phyloP scores from a whole-genome alignment of 2,113 vertebrate species.

The Nibea albiflora region DNA sequence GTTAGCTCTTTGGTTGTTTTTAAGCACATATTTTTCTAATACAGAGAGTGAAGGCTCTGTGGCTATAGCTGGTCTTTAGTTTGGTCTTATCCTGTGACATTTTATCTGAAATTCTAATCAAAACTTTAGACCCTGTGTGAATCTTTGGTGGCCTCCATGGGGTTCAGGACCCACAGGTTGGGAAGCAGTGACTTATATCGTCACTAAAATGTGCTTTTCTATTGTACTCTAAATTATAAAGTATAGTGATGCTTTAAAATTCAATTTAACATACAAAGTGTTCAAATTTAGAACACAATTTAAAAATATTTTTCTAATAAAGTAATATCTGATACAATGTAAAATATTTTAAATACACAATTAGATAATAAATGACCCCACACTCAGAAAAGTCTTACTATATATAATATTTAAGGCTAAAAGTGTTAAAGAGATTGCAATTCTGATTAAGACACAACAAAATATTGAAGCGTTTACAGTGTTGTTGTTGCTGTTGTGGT shows the following conservation, averaged over 20 bases:
- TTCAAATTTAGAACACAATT: background rate
- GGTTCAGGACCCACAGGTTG: too few relatives aligned
- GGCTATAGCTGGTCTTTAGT: too few relatives aligned
- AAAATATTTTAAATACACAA: background rate
- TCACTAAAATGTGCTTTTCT: background rate
- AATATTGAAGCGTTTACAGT: background rate
- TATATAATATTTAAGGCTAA: background rate
- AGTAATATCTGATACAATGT: background rate
- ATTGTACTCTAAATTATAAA: background rate
- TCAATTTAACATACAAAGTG: background rate
- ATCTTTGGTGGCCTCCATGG: too few relatives aligned
- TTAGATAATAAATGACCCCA: background rate
- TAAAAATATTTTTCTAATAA: too few relatives aligned
- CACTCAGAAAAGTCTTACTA: background rate
- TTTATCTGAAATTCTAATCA: too few relatives aligned
- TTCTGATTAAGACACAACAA: slow-evolving; percentile 2
- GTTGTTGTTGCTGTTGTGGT: background rate
- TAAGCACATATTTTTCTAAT: too few relatives aligned
- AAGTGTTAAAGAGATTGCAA: background rate
- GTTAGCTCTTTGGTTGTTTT: too few relatives aligned
- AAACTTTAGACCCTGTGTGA: too few relatives aligned
- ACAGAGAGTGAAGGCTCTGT: too few relatives aligned
- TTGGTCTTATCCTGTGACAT: too few relatives aligned
- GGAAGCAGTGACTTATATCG: background rate
- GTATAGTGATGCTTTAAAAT: background rate